phyloP scores from a whole-genome alignment of 2,113 vertebrate genomes.

The Petaurus breviceps region DNA sequence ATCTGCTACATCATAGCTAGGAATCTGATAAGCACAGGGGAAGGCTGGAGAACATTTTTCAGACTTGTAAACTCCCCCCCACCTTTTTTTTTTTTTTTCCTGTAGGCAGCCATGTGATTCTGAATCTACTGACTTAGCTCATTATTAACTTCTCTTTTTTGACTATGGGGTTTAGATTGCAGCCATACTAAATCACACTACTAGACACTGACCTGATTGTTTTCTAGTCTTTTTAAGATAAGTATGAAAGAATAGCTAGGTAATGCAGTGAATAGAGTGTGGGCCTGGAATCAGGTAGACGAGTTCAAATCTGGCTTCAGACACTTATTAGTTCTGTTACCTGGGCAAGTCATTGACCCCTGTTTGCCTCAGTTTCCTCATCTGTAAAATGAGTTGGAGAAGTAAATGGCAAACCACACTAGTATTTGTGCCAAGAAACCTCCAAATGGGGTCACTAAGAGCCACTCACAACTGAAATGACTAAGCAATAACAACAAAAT shows the following conservation, averaged over 20 bases:
- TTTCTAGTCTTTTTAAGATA: neutral
- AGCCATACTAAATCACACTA: neutral
- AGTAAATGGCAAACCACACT: too few species aligned
- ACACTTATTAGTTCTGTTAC: too few species aligned
- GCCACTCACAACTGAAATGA: too few species aligned
- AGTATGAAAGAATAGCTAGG: neutral
- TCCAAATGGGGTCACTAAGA: too few species aligned
- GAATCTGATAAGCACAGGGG: slow-evolving; percentile 41
- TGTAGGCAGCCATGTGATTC: neutral
- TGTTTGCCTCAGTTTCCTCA: too few species aligned
- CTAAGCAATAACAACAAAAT: too few species aligned
- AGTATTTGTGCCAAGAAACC: too few species aligned
- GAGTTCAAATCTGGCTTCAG: too few species aligned
- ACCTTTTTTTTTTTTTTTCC: neutral
- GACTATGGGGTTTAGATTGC: neutral
- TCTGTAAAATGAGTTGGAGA: too few species aligned
- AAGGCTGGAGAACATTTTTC: slow-evolving; percentile 6
- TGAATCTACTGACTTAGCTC: neutral
- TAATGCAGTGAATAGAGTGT: too few species aligned
- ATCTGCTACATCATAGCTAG: neutral
- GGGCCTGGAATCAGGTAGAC: too few species aligned
- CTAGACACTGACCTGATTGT: neutral
- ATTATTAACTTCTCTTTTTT: neutral
- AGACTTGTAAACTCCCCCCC: neutral
- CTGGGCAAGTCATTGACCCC: too few species aligned